A percentile compares a stretch with the other conserved stretches of the same genome.
Evolutionary conservation across 1,140 invertebrate species (phyloP).

Genomic region (Oryctes rhinoceros): DNA sequence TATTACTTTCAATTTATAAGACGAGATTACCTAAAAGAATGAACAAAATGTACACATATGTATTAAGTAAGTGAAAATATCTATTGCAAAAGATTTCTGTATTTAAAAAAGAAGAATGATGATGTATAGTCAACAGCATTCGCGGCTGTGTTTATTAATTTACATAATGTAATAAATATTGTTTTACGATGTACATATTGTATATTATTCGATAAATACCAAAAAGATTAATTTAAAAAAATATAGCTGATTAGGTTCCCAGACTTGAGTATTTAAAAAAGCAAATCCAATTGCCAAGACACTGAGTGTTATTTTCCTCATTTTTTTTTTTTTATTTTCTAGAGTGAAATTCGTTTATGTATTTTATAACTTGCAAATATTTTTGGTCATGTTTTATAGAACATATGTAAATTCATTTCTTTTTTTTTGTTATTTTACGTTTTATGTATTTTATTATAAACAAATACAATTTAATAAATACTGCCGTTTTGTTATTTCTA

Average conservation of each 20-base stretch:
- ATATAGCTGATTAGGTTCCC: slow-evolving; percentile 37
- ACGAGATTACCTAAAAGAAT: neutral
- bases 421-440: slow-evolving; percentile 38
- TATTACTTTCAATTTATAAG: slow-evolving; percentile 7
- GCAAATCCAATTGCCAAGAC: slow-evolving; percentile 19
- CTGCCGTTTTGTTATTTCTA: neutral
- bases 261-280: slow-evolving; percentile 25
- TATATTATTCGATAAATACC: slow-evolving; percentile 46
- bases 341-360: slow-evolving; percentile 10
- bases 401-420: slow-evolving; percentile 23
- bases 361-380: slow-evolving; percentile 22
- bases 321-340: slow-evolving; percentile 25
- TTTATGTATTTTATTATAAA: slow-evolving; percentile 37
- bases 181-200: slow-evolving; percentile 45
- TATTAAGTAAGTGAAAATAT: slow-evolving; percentile 38
- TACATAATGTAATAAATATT: slow-evolving; percentile 43
- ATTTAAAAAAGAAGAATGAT: slow-evolving; percentile 40
- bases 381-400: slow-evolving; percentile 33
- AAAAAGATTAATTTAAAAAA: slow-evolving; percentile 41
- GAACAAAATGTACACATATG: neutral
- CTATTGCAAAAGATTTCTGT: slow-evolving; percentile 44
- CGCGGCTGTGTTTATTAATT: slow-evolving; percentile 46
- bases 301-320: slow-evolving; percentile 30
- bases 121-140: slow-evolving; percentile 46
- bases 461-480: slow-evolving; percentile 32